These are phyloP conservation scores for Panthera uncia DNA, from an alignment of 2,113 vertebrate genomes.

Conservation along the genomic window DNA sequence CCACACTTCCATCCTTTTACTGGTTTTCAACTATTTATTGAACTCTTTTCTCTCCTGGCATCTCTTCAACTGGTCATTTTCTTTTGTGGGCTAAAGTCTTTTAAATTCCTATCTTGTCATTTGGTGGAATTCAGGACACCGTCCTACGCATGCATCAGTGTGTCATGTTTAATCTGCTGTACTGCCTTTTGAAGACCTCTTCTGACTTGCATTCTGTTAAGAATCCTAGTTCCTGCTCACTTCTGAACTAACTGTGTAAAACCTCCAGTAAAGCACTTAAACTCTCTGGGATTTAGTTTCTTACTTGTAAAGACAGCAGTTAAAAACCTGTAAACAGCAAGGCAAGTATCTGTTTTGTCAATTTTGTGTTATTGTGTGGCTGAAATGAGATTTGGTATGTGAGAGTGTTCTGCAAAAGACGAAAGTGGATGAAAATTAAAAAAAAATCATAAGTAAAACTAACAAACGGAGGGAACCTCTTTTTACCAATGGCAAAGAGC, in stretches of 20 bases:
- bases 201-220: not conserved
- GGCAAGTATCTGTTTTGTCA: not conserved
- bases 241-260: not conserved
- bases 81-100: not conserved
- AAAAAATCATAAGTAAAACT: not conserved
- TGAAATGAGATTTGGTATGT: not conserved
- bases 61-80: constrained; percentile 2
- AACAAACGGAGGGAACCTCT: not conserved
- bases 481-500: not conserved
- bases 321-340: not conserved
- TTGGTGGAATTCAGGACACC: not conserved
- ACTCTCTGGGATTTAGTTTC: not conserved
- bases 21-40: not conserved
- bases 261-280: not conserved
- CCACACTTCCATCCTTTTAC: not conserved
- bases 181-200: not conserved
- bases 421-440: not conserved
- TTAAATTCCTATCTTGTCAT: not conserved
- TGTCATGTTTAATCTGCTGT: not conserved
- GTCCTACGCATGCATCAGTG: not conserved
- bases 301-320: not conserved
- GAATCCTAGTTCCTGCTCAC: not conserved
- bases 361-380: not conserved
- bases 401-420: not conserved
- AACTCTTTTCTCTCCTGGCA: not conserved